These are phyloP conservation scores for Fopius arisanus DNA, from an alignment of 1,140 invertebrate genomes.

Conservation along the genomic window DNA sequence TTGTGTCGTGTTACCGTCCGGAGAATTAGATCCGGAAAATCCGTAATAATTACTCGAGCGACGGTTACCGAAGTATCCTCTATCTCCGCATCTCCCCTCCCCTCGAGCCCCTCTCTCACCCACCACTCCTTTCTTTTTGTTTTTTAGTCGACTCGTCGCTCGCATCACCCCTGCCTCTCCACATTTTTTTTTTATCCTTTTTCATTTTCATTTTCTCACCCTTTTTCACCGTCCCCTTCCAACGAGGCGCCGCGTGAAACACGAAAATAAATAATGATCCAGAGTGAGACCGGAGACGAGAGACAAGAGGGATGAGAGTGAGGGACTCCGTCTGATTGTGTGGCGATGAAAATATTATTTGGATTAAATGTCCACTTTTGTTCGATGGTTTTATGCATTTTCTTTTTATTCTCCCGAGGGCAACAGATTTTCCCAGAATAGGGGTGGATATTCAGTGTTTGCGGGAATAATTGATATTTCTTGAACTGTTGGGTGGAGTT, in stretches of 20 bases:
- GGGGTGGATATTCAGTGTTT: too few species aligned
- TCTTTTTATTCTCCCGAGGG: neutral
- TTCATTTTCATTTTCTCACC: constrained; percentile 20
- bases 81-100: constrained; percentile 39
- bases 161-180: neutral
- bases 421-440: too few species aligned
- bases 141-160: constrained; percentile 17
- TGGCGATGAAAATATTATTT: constrained; percentile 7
- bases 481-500: too few species aligned
- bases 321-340: neutral
- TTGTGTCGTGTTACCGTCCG: constrained; percentile 63
- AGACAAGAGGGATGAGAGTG: neutral
- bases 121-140: constrained; percentile 34
- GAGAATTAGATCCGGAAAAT: constrained; percentile 65
- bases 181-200: constrained; percentile 24
- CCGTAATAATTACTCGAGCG: constrained; percentile 64
- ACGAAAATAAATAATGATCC: constrained; percentile 55
- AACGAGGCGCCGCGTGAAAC: constrained; percentile 38
- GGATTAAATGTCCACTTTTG: constrained; percentile 1
- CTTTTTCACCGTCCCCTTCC: constrained; percentile 24
- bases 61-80: constrained; percentile 51
- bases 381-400: neutral
- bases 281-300: constrained; percentile 33
- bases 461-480: too few species aligned
- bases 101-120: constrained; percentile 23